These are phyloP conservation scores for Dendrophyllia cribrosa DNA, from an alignment of 64 coral and sea anemone species.

Conservation along the genomic window DNA sequence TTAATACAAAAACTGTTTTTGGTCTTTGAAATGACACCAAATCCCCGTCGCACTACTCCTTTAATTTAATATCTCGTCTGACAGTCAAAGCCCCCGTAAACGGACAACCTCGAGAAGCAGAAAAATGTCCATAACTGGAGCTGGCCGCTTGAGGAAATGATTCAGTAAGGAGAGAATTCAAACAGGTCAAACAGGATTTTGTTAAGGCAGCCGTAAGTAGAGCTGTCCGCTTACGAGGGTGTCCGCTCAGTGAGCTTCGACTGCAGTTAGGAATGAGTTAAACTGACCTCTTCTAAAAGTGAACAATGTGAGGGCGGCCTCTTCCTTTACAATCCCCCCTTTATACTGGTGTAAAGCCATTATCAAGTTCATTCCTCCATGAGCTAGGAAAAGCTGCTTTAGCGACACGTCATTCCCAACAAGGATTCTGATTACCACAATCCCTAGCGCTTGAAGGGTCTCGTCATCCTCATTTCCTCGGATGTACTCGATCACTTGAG, in stretches of 20 bases:
- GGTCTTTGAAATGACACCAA: no score
- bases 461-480: constrained; percentile 81
- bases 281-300: constrained; percentile 66
- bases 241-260: background rate
- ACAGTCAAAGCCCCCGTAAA: no score
- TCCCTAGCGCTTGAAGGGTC: constrained; percentile 58
- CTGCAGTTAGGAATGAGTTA: background rate
- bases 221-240: no score
- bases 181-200: no score
- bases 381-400: constrained; percentile 81
- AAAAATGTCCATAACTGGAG: no score
- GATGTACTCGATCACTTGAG: constrained; percentile 80
- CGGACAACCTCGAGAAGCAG: no score
- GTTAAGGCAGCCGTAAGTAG: no score
- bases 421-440: constrained; percentile 75
- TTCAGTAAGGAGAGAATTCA: no score
- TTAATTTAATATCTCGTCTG: no score
- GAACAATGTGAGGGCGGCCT: constrained; percentile 57
- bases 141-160: no score
- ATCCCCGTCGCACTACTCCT: no score
- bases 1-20: no score
- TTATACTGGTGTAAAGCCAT: constrained; percentile 91
- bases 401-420: constrained; percentile 57
- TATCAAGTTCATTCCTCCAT: constrained; percentile 87
- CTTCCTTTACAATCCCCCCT: constrained; percentile 72